Percentiles rank a stretch among this genome's conserved stretches.
Evolutionary conservation across 1,140 invertebrate genomes (phyloP).

Genomic region (Drosophila azteca): DNA sequence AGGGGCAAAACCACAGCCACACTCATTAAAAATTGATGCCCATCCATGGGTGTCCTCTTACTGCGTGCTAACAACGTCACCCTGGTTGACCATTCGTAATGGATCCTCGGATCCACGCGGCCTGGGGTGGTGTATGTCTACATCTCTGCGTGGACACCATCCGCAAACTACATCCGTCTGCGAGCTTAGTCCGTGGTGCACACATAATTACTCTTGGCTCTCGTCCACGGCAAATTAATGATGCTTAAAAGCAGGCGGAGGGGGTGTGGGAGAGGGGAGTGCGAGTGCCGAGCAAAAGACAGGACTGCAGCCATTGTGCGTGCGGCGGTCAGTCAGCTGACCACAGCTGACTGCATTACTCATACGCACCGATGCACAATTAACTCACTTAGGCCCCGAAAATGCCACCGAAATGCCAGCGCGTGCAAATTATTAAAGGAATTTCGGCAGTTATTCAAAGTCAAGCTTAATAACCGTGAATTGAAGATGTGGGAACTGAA

Average conservation of each 20-base stretch:
- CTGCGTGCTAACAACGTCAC: conserved; percentile 41
- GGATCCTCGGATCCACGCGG: conserved; percentile 28
- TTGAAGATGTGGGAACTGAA: background rate
- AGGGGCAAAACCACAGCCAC: conserved; percentile 43
- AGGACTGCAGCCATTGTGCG: conserved; percentile 8
- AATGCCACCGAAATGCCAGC: conserved; percentile 32
- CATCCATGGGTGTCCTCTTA: conserved; percentile 1
- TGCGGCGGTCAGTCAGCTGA: conserved; percentile 28
- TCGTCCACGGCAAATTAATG: conserved; percentile 67
- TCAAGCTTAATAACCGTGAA: background rate
- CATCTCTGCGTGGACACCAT: conserved; percentile 15
- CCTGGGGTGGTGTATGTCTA: background rate
- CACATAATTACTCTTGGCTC: conserved; percentile 72
- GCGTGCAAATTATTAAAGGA: conserved; percentile 38
- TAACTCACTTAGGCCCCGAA: conserved; percentile 48
- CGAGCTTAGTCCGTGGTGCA: conserved; percentile 23
- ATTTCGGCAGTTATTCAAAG: conserved; percentile 4
- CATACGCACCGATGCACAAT: conserved; percentile 68
- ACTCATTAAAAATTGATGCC: conserved; percentile 62
- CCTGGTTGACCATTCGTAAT: conserved; percentile 35
- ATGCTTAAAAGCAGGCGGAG: conserved; percentile 61
- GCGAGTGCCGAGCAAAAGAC: conserved; percentile 7
- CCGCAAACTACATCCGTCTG: conserved; percentile 23
- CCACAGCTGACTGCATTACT: conserved; percentile 65
- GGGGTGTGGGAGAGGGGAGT: too few species aligned